A percentile compares a stretch with the other conserved stretches of the same genome.
These are phyloP conservation scores for Beaufortia kweichowensis DNA, from an alignment of 2,113 vertebrate species.

Conservation along the genomic window DNA sequence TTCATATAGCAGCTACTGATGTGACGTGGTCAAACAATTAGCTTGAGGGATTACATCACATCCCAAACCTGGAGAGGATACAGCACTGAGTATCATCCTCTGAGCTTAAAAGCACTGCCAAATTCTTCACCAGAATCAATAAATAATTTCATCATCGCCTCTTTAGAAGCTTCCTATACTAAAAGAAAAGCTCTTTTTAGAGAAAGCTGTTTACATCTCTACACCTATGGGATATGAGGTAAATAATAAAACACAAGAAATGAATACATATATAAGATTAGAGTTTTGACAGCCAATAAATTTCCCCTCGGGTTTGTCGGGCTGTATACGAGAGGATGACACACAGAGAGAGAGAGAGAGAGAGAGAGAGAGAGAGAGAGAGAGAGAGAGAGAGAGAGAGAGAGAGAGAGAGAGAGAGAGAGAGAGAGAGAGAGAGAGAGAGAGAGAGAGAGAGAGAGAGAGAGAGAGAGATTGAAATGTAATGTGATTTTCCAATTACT, in stretches of 20 bases:
- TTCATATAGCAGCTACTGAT: slow-evolving; percentile 62
- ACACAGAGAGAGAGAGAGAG: slow-evolving; percentile 33
- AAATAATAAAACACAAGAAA: slow-evolving; percentile 58
- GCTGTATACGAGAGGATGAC: slow-evolving; percentile 49
- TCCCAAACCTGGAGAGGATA: slow-evolving; percentile 51
- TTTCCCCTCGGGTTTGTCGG: slow-evolving; percentile 57
- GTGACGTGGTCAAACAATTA: slow-evolving; percentile 58
- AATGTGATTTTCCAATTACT: background rate
- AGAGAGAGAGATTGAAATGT: background rate
- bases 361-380: too few species aligned
- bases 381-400: slow-evolving; percentile 17
- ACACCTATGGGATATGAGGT: slow-evolving; percentile 40
- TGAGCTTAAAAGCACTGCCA: background rate
- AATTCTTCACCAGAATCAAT: slow-evolving; percentile 64
- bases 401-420: slow-evolving; percentile 27
- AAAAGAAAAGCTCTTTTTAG: slow-evolving; percentile 46
- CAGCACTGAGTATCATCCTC: slow-evolving; percentile 31
- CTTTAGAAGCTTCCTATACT: slow-evolving; percentile 44
- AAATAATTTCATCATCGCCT: slow-evolving; percentile 63
- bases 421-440: too few species aligned
- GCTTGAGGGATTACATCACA: slow-evolving; percentile 49
- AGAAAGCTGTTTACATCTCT: background rate
- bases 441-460: background rate
- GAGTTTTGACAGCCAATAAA: slow-evolving; percentile 58
- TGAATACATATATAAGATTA: slow-evolving; percentile 59